Percentiles rank a stretch among this genome's conserved stretches.
Evolutionary conservation across 2,113 vertebrate genomes (phyloP).

Genomic region (Ranitomeya variabilis): DNA sequence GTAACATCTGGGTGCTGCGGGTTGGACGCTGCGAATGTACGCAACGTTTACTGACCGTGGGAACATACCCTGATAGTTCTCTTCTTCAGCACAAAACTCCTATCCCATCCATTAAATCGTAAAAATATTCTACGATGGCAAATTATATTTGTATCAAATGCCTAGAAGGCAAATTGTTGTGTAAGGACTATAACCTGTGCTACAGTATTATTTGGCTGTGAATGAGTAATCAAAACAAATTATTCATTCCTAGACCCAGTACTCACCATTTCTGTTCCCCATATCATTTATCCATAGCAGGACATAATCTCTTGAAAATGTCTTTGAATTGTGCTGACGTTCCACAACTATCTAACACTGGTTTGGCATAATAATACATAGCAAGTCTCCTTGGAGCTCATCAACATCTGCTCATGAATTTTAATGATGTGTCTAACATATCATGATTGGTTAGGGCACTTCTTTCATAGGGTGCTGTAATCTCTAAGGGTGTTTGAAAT

Average conservation of each 20-base stretch:
- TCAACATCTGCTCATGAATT: slow-evolving; percentile 39
- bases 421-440: slow-evolving; percentile 21
- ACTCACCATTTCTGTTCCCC: not conserved
- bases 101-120: not conserved
- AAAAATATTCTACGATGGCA: not conserved
- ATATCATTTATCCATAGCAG: not conserved
- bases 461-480: not conserved
- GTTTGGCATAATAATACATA: slow-evolving; percentile 27
- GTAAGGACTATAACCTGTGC: not conserved
- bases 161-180: not conserved
- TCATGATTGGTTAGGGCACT: not conserved
- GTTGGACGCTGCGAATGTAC: too few species aligned
- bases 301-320: not conserved
- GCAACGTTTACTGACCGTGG: too few species aligned
- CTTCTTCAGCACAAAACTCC: too few species aligned
- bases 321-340: slow-evolving; percentile 34
- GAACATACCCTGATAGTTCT: too few species aligned
- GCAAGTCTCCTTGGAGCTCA: slow-evolving; percentile 6
- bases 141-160: not conserved
- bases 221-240: not conserved
- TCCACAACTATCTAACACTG: slow-evolving; percentile 9
- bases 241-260: too few species aligned
- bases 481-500: not conserved
- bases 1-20: too few species aligned
- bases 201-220: not conserved